Conservation (phyloP, 2,113 vertebrate species). For the Antechinus stuartii region DNA sequence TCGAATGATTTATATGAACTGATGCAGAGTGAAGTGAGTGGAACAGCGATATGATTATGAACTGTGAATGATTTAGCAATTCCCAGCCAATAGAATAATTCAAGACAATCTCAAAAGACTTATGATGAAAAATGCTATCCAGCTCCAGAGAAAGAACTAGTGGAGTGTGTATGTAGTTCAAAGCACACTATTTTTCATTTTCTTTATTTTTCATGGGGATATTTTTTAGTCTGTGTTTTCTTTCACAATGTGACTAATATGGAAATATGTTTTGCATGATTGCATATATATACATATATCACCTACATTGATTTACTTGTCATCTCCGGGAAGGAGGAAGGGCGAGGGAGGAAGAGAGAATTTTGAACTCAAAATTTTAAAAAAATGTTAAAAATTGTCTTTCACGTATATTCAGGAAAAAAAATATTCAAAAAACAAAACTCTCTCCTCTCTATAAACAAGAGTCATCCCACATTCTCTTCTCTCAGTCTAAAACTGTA, state of each 20-base stretch:
- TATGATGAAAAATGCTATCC: neutral
- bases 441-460: conserved; percentile 17
- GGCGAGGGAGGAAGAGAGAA: neutral
- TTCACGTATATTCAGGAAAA: neutral
- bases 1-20: neutral
- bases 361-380: neutral
- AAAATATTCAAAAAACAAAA: neutral
- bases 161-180: neutral
- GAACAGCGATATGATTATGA: neutral
- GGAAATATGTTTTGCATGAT: neutral
- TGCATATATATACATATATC: neutral
- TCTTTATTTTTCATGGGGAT: neutral
- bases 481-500: neutral
- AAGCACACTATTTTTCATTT: neutral
- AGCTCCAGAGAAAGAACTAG: neutral
- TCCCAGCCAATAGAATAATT: neutral
- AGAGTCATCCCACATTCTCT: neutral
- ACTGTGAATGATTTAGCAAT: neutral
- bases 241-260: neutral
- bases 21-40: neutral
- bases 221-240: neutral
- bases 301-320: neutral
- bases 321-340: too few species aligned
- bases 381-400: neutral
- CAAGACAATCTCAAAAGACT: neutral